Conservation (phyloP, 2,888 invertebrate species). For the Ichneumoninae sp. region DNA sequence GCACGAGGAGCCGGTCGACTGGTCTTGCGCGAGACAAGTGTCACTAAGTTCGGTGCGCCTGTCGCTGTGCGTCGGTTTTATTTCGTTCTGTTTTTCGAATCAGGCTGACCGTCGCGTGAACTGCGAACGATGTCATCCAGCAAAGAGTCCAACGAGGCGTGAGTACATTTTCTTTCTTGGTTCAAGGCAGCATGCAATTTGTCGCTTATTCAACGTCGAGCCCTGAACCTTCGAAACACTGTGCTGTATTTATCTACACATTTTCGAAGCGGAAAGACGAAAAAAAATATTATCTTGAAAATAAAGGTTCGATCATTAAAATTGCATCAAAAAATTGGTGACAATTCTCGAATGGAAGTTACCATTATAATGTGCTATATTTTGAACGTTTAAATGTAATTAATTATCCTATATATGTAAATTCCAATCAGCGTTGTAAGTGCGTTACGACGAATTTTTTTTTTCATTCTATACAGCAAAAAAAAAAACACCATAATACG, state of each 20-base stretch:
- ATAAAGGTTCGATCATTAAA: background rate
- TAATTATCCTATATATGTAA: too few relatives aligned
- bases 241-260: background rate
- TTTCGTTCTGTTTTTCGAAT: slow-evolving; percentile 28
- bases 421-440: too few relatives aligned
- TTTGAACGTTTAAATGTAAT: too few relatives aligned
- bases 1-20: slow-evolving; percentile 26
- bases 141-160: slow-evolving; percentile 35
- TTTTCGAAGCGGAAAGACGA: background rate
- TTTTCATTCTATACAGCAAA: too few relatives aligned
- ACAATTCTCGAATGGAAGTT: too few relatives aligned
- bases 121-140: slow-evolving; percentile 24
- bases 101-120: slow-evolving; percentile 14
- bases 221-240: background rate
- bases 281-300: background rate
- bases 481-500: too few relatives aligned
- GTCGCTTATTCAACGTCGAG: background rate
- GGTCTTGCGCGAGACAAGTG: slow-evolving; percentile 45
- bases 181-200: background rate
- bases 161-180: slow-evolving; percentile 30
- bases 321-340: background rate
- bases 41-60: slow-evolving; percentile 31
- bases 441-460: too few relatives aligned
- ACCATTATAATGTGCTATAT: too few relatives aligned
- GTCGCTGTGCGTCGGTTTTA: slow-evolving; percentile 30